Conservation (phyloP, 2,113 vertebrate genomes). For the Scortum barcoo region DNA sequence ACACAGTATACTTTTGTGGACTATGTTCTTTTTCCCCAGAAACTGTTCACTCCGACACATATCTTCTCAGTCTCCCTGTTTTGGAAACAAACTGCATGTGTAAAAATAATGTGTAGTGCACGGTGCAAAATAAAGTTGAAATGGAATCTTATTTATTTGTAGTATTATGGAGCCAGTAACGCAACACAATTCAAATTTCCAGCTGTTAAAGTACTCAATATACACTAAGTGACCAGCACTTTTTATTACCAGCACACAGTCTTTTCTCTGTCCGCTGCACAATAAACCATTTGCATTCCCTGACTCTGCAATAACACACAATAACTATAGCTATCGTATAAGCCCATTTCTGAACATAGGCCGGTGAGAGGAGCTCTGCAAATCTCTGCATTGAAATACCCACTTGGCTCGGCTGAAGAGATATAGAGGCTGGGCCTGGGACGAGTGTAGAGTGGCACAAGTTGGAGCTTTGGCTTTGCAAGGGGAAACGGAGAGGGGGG, state of each 20-base stretch:
- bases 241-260: conserved; percentile 19
- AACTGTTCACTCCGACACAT: too few species aligned
- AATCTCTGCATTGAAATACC: conserved; percentile 62
- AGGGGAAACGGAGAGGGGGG: conserved; percentile 47
- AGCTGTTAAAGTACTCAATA: conserved; percentile 18
- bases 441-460: conserved; percentile 76
- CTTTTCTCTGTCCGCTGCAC: conserved; percentile 32
- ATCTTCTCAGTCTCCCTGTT: neutral
- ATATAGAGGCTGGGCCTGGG: conserved; percentile 65
- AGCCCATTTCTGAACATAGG: conserved; percentile 63
- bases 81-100: neutral
- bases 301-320: conserved; percentile 50
- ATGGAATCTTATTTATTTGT: neutral
- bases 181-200: conserved; percentile 5
- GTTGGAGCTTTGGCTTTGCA: conserved; percentile 72
- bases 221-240: conserved; percentile 16
- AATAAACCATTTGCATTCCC: conserved; percentile 47
- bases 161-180: neutral
- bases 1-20: neutral
- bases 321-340: conserved; percentile 41
- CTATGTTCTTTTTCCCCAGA: neutral
- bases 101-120: neutral
- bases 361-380: conserved; percentile 43
- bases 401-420: conserved; percentile 58
- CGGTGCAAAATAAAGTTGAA: neutral